Base-by-base conservation (phyloP, 2,113 vertebrate genomes). In the Psettodes erumei region DNA sequence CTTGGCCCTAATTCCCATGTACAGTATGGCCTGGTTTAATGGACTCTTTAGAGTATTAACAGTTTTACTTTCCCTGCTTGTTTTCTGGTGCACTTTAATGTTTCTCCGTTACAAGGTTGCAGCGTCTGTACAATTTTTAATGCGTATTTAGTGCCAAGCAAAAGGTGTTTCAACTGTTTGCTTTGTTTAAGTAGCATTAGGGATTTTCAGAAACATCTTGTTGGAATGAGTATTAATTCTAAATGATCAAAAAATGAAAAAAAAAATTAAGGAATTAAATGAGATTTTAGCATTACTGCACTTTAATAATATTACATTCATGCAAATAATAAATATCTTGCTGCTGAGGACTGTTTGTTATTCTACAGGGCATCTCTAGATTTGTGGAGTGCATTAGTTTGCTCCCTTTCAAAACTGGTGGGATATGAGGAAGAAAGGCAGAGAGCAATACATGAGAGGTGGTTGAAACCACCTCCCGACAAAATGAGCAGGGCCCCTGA, bases 41-140 rank as follows among this genome's bases (percentile, higher is more conserved):
- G 86, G 78, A 77, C 74, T 86, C 84, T 88, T 91, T 90, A 91
- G 87, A 88, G 89, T 75, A 89, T 91, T 91, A 93, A 75, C 72
- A 71, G 78, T 89, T 81, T 70, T 77, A 89, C 75, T 83, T 86
- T 74, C 53, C 47, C 47, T 48, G 42, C 86, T 83, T 87, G n/a
- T 27, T 81, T 86, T 83, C 59, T 51, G 67, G 70, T 70, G 59
- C 56, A 56, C 37, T 82, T 82, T 70, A 77, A 70, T 71, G 79
- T 75, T 59, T 45, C 59, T 62, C 51, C 50, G 63, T 42, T 23
- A 28, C 61, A 38, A 37, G 55, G 33, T 71, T 18, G 30, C 11
- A 42, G 21, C 2, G 33, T 30, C 50, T 51, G 38, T 13, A 23
- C 55, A 42, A 47, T 62, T 59, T 77, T 32, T 55, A 69, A 71